Evolutionary conservation across 1,140 invertebrate species (phyloP).

Genomic region (Psix sp.): DNA sequence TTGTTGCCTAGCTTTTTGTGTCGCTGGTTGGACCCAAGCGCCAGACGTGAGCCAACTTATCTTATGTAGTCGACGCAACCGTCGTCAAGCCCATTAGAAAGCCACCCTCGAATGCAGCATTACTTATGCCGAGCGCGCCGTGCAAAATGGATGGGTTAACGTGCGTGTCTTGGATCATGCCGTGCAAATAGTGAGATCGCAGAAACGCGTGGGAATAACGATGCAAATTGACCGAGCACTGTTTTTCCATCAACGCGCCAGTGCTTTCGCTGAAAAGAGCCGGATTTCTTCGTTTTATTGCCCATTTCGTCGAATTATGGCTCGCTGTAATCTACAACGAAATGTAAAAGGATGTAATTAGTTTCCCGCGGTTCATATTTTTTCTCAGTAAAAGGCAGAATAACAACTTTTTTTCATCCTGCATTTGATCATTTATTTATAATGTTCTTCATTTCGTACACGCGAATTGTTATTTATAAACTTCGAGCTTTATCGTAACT

Average conservation of each 20-base stretch:
- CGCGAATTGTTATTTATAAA: no score
- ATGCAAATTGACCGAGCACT: slow-evolving; percentile 27
- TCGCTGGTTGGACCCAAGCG: slow-evolving; percentile 23
- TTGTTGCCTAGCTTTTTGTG: no score
- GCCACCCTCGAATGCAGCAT: slow-evolving; percentile 39
- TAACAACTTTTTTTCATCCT: not conserved
- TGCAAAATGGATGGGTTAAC: slow-evolving; percentile 37
- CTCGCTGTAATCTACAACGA: not conserved
- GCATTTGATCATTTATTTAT: no score
- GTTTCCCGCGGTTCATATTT: not conserved
- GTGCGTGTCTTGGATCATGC: slow-evolving; percentile 42
- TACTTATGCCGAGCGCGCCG: slow-evolving; percentile 33
- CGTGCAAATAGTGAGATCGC: slow-evolving; percentile 18
- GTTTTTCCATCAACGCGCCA: slow-evolving; percentile 2
- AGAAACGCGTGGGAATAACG: slow-evolving; percentile 29
- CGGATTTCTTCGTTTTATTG: slow-evolving; percentile 15
- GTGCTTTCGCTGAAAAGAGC: slow-evolving; percentile 2
- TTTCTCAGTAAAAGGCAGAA: not conserved
- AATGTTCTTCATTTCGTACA: no score
- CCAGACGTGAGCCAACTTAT: slow-evolving; percentile 43
- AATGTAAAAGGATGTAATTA: slow-evolving; percentile 6
- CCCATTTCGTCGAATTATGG: slow-evolving; percentile 8
- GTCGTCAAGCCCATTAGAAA: slow-evolving; percentile 46
- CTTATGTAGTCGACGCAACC: slow-evolving; percentile 32
- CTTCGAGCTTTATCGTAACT: no score